phyloP scores from a whole-genome alignment of 1,140 invertebrate genomes.

The Glossosoma conforme region DNA sequence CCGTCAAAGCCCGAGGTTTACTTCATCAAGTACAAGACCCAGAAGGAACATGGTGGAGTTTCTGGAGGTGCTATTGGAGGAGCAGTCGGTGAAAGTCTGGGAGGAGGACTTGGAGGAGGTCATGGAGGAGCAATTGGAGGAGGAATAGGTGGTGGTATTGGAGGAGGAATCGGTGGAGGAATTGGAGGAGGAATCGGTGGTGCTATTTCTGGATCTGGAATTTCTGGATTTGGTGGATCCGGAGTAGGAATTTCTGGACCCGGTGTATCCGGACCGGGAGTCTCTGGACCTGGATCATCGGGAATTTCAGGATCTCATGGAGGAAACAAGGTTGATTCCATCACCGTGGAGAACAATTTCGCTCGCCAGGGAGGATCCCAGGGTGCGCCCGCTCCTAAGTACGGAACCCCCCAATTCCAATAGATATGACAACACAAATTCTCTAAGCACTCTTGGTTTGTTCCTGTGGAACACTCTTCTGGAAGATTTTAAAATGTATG shows the following conservation, averaged over 20 bases:
- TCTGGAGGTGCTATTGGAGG: conserved; percentile 41
- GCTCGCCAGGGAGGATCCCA: conserved; percentile 4
- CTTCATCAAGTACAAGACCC: conserved; percentile 62
- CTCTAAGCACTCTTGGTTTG: no score
- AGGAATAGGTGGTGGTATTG: not conserved
- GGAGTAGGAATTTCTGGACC: conserved; percentile 11
- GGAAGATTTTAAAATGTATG: no score
- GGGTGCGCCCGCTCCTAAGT: conserved; percentile 16
- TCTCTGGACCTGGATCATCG: not conserved
- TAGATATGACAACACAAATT: no score
- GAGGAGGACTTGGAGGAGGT: conserved; percentile 31
- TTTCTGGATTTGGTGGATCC: conserved; percentile 6
- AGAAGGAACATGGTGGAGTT: conserved; percentile 34
- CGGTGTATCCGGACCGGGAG: no score
- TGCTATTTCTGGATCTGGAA: conserved; percentile 1
- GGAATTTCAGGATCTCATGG: not conserved
- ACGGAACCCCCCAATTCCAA: conserved; percentile 16
- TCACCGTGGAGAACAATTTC: conserved; percentile 1
- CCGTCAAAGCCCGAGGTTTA: conserved; percentile 65
- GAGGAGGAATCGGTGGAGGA: conserved; percentile 4
- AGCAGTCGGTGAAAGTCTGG: conserved; percentile 33
- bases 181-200: conserved; percentile 10
- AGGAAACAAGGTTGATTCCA: not conserved
- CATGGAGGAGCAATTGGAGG: not conserved
- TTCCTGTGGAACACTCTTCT: no score